Evolutionary conservation across 2,113 vertebrate genomes (phyloP).

Genomic region (Cyrtonyx montezumae): DNA sequence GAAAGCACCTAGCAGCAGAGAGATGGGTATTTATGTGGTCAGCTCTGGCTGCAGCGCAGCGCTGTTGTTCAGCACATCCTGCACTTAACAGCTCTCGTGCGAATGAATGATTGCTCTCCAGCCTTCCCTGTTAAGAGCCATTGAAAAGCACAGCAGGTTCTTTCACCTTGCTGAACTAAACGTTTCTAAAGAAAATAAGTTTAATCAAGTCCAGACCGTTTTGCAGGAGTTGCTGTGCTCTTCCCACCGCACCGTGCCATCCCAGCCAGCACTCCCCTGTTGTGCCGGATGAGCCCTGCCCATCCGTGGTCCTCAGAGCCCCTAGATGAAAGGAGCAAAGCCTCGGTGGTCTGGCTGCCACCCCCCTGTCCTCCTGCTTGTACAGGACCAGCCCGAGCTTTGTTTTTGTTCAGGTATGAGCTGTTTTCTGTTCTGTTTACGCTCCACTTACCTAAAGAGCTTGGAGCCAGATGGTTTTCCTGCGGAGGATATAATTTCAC

Average conservation of each 20-base stretch:
- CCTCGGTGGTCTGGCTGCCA: neutral
- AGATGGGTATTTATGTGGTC: neutral
- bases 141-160: neutral
- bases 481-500: slow-evolving; percentile 9
- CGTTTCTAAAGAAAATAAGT: slow-evolving; percentile 29
- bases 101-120: neutral
- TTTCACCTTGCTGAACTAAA: neutral
- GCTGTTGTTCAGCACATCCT: neutral
- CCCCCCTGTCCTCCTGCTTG: neutral
- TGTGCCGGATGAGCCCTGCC: neutral
- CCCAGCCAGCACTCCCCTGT: neutral
- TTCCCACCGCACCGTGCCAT: neutral
- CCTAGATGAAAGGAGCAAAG: neutral
- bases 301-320: neutral
- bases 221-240: neutral
- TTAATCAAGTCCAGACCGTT: slow-evolving; percentile 46
- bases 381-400: neutral
- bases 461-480: slow-evolving; percentile 31
- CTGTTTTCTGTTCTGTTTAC: neutral
- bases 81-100: neutral
- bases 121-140: neutral
- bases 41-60: neutral
- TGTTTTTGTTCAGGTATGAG: neutral
- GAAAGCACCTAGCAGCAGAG: neutral
- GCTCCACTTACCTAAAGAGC: neutral